Base-by-base conservation (phyloP, 1,140 invertebrate species). In the Sarcophaga peregrina region DNA sequence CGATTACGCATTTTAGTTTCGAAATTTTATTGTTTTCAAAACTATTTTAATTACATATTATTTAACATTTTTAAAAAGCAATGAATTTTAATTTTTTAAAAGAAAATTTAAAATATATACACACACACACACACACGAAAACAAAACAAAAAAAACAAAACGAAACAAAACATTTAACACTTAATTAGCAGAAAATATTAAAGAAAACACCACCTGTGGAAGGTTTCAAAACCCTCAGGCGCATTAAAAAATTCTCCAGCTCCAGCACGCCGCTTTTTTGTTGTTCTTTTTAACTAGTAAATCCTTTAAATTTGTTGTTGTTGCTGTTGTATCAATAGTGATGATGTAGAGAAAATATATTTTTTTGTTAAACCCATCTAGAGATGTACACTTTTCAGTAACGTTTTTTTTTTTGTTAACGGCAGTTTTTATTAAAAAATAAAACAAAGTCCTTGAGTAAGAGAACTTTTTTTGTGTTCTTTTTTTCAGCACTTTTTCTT, bases 1-100 rank as follows among this genome's bases (percentile, higher is more conserved):
- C 89, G 89, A 89, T 89, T 89, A 86, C 89, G 89, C 89, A 90
- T 90, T 85, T 86, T 90, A 62, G 58, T 17, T 10, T 9, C 47
- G 0, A 20, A 52, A n/a, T n/a, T n/a, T n/a, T 37, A 4, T 37
- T 37, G 25, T 37, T 37, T 37, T 37, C 25, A 37, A 37, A 37
- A 4, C 25, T 37, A 37, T 37, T 37, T 37, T 37, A 37, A 4
- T 1, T 37, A 37, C 25, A 37, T 37, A 37, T 2, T 37, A 37
- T 2, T 37, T 37, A 37, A 37, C 25, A 37, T 37, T 37, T 37
- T 37, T 4, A 37, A n/a, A 37, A 9, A n/a, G 6, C 17, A 25
- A 25, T 5, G 58, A 20, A 20, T 72, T 72, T 17, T 20, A 72
- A 72, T 20, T 37, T 20, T 37, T 37, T 37, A 37, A 37, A 37